Percentiles rank a stretch among this genome's conserved stretches.
Conservation (phyloP, 2,888 invertebrate species). For the Hydraecia micacea region DNA sequence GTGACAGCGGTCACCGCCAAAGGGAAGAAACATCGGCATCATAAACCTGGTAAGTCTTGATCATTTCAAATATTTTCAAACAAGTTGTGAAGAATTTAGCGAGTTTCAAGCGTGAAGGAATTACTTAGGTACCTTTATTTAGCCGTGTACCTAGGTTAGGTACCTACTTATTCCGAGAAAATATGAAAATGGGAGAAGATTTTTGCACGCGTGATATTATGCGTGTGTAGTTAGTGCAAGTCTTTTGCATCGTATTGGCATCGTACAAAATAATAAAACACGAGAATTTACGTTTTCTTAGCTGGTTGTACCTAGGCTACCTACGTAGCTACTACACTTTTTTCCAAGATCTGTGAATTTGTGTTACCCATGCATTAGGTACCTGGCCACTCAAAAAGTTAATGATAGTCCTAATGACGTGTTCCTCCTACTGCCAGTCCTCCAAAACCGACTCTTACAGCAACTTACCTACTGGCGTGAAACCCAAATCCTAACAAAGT, state of each 20-base stretch:
- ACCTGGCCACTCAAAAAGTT: background rate
- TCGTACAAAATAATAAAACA: background rate
- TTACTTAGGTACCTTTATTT: background rate
- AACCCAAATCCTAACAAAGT: constrained; percentile 1
- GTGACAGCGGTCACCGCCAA: constrained; percentile 79
- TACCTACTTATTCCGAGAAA: background rate
- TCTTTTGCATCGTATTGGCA: background rate
- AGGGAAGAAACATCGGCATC: constrained; percentile 83
- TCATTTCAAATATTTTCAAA: background rate
- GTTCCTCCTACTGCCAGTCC: background rate
- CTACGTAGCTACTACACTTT: background rate
- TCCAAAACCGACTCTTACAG: background rate
- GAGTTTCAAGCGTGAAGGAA: background rate
- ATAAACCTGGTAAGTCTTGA: constrained; percentile 82
- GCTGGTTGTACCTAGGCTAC: background rate
- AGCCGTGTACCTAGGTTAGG: background rate
- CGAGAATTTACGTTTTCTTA: background rate
- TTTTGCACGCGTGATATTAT: background rate
- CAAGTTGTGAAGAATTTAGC: constrained; percentile 3
- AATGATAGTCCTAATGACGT: background rate
- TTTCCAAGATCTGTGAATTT: background rate
- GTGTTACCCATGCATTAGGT: background rate
- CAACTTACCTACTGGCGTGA: background rate
- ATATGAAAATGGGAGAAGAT: background rate
- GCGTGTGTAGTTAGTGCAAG: background rate